Evolutionary conservation across 2,113 vertebrate species (phyloP).

Genomic region (Lophotis ruficrista): DNA sequence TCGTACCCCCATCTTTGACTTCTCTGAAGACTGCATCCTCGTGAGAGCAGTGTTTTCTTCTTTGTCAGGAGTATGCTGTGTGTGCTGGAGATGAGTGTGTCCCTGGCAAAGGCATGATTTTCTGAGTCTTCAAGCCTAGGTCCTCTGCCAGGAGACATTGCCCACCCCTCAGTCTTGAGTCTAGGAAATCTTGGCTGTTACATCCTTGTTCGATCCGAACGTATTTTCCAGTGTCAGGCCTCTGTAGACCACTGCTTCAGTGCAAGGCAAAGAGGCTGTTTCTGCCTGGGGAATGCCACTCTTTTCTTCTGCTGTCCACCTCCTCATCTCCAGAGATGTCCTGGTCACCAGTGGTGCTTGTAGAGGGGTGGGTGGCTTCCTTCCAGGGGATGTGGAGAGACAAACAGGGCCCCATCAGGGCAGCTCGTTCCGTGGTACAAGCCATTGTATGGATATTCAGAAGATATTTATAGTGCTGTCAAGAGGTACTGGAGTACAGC

Average conservation of each 20-base stretch:
- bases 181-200: background rate
- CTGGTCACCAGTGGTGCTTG: background rate
- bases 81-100: background rate
- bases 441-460: background rate
- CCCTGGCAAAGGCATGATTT: background rate
- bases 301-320: background rate
- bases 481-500: background rate
- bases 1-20: background rate
- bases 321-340: background rate
- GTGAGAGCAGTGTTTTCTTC: background rate
- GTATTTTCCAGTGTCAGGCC: background rate
- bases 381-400: background rate
- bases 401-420: background rate
- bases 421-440: background rate
- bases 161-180: background rate
- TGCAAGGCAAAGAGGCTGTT: background rate
- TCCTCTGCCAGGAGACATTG: background rate
- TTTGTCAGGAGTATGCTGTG: background rate
- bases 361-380: background rate
- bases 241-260: background rate
- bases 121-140: background rate
- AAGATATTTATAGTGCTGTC: background rate
- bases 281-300: background rate
- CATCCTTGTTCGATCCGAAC: background rate
- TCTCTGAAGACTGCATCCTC: background rate